Conservation (phyloP, 2,888 invertebrate genomes). For the Hyppa rectilinea region DNA sequence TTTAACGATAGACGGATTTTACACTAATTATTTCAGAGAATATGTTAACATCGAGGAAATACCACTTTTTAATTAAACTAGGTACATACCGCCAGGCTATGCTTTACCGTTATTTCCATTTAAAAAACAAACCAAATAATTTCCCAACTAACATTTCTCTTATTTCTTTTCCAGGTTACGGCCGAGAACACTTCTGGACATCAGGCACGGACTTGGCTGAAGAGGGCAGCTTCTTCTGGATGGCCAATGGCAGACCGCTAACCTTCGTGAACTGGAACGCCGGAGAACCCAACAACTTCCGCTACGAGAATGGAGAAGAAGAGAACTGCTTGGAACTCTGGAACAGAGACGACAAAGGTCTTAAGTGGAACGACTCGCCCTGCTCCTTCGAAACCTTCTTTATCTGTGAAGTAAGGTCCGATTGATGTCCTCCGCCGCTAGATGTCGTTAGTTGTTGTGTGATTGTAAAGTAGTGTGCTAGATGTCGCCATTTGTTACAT, state of each 20-base stretch:
- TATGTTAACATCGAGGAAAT: conserved; percentile 15
- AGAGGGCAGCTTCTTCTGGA: conserved; percentile 98
- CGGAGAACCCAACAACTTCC: conserved; percentile 98
- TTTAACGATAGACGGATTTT: background rate
- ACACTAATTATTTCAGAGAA: conserved; percentile 22
- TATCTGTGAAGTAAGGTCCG: conserved; percentile 95
- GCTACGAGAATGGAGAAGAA: conserved; percentile 97
- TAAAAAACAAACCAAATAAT: background rate
- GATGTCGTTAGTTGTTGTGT: conserved; percentile 70
- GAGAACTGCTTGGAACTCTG: conserved; percentile 97
- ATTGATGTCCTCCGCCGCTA: conserved; percentile 74
- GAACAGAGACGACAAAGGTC: conserved; percentile 97
- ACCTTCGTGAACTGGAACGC: conserved; percentile 98
- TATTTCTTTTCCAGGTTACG: conserved; percentile 92
- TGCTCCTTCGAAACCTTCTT: conserved; percentile 98
- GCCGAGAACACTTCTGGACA: conserved; percentile 98
- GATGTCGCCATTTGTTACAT: conserved; percentile 70
- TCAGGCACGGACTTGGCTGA: conserved; percentile 97
- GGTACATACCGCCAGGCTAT: conserved; percentile 25
- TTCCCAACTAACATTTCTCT: conserved; percentile 1
- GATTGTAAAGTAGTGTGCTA: conserved; percentile 77
- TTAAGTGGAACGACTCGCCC: conserved; percentile 98
- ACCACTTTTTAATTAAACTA: conserved; percentile 16
- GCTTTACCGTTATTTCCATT: background rate
- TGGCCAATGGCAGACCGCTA: conserved; percentile 96